phyloP scores from a whole-genome alignment of 2,797 vertebrate genomes.

The Sebastes itinus region DNA sequence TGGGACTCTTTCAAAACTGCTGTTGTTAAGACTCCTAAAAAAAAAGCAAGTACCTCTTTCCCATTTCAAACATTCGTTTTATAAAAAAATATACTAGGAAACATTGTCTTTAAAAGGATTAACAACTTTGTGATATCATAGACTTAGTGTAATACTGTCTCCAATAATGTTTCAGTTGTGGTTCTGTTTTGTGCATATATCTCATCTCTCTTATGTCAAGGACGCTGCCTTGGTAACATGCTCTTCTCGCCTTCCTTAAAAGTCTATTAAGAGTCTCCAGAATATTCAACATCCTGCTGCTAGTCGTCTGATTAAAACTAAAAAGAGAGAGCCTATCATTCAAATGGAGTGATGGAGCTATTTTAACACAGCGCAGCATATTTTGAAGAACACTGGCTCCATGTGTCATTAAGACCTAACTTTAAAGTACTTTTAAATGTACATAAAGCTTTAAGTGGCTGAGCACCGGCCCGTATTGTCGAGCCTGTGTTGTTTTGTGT shows the following conservation, averaged over 20 bases:
- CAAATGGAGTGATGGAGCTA: conserved; percentile 1
- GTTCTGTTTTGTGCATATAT: not conserved
- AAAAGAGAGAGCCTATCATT: not conserved
- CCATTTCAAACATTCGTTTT: conserved; percentile 1
- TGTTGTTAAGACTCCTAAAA: not conserved
- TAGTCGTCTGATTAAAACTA: conserved; percentile 16
- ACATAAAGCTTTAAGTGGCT: conserved; percentile 31
- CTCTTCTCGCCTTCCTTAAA: not conserved
- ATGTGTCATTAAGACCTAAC: conserved; percentile 20
- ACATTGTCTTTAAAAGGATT: not conserved
- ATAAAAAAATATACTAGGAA: not conserved
- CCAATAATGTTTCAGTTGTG: not conserved
- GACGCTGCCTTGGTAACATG: not conserved
- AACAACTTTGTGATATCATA: not conserved
- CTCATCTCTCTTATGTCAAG: not conserved
- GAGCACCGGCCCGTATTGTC: not conserved
- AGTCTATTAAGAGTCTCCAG: not conserved
- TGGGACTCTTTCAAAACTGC: not conserved
- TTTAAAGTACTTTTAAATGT: conserved; percentile 37
- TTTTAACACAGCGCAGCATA: not conserved
- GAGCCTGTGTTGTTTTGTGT: conserved; percentile 8
- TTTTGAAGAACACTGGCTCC: conserved; percentile 46
- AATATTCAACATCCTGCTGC: conserved; percentile 1
- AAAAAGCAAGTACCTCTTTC: not conserved
- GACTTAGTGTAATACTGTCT: not conserved